These are phyloP conservation scores for Heloderma charlesbogerti DNA, from an alignment of 2,113 vertebrate species.

Conservation along the genomic window DNA sequence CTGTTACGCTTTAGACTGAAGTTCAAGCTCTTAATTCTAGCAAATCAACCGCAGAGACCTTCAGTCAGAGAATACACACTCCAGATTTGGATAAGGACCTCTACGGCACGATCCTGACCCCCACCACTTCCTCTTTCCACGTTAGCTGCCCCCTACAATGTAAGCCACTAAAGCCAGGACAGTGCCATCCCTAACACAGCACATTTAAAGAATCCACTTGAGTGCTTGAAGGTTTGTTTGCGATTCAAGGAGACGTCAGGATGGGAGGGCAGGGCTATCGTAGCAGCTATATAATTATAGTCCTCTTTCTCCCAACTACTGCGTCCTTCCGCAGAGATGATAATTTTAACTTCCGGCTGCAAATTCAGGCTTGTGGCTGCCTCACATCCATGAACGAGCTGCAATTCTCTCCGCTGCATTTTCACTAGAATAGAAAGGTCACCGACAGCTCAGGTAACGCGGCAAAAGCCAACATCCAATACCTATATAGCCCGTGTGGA, in stretches of 20 bases:
- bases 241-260: no score
- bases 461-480: not conserved
- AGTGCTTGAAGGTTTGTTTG: no score
- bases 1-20: not conserved
- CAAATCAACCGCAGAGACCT: no score
- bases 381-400: not conserved
- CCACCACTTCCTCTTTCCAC: not conserved
- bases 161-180: not conserved
- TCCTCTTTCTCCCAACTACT: not conserved
- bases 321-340: not conserved
- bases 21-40: no score
- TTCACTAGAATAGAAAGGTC: fast-evolving
- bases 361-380: not conserved
- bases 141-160: not conserved
- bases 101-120: not conserved
- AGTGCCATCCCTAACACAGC: no score
- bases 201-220: no score
- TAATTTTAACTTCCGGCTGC: not conserved
- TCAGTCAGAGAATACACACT: no score
- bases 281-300: no score
- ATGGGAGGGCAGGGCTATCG: no score
- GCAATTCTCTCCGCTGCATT: not conserved
- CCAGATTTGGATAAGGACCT: no score
- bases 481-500: not conserved
- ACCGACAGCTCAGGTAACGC: not conserved